These are phyloP conservation scores for Tiliqua scincoides DNA, from an alignment of 2,113 vertebrate species.

Conservation along the genomic window DNA sequence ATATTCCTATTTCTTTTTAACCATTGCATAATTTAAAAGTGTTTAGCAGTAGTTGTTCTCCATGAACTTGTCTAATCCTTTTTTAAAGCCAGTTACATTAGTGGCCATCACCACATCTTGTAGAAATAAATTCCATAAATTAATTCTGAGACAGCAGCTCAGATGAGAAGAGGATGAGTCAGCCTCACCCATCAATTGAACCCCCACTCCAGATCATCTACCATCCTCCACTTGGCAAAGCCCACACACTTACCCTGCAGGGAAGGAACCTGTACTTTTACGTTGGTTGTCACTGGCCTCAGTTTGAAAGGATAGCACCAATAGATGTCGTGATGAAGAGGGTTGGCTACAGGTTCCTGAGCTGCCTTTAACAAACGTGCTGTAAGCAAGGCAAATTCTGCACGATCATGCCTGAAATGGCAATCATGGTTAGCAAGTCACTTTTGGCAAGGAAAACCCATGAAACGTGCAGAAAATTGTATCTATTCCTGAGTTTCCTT, in stretches of 20 bases:
- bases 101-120: neutral
- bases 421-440: neutral
- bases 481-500: neutral
- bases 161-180: neutral
- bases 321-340: constrained; percentile 50
- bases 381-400: constrained; percentile 49
- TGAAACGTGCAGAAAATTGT: neutral
- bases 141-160: neutral
- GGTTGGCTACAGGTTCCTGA: neutral
- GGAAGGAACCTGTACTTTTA: constrained; percentile 33
- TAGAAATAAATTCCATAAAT: neutral
- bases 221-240: neutral
- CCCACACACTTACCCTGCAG: constrained; percentile 37
- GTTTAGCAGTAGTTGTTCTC: no score
- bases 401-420: constrained; percentile 46
- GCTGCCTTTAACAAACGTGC: constrained; percentile 19
- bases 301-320: constrained; percentile 25
- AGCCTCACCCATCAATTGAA: neutral
- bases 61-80: neutral
- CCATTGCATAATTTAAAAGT: no score
- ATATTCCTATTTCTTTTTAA: neutral
- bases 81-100: no score
- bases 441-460: neutral
- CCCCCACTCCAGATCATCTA: neutral
- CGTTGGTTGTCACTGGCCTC: neutral